Evolutionary conservation across 37 sponge, comb jelly and placozoan genomes (phyloP), one percentile per base, ranked within the genome.

Genomic region (Haliclona indistincta): DNA sequence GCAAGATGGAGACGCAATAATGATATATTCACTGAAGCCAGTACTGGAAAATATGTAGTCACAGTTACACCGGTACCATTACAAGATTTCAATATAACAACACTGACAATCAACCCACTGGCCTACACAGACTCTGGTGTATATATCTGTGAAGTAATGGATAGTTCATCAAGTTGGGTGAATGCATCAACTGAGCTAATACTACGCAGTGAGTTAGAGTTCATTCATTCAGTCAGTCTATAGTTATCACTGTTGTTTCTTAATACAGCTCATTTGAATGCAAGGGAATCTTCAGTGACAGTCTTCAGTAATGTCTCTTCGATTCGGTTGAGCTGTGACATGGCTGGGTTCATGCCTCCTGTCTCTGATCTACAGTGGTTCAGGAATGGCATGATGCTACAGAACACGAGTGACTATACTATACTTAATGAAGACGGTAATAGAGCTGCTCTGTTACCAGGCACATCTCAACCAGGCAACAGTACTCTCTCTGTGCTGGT

Each of bases 261-360:
- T 60, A 20, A 22, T 36, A 30, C 15, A 69, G 70, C 42, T n/a
- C 26, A 69, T 26, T 37, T 69, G 4, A 22, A 40, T 43, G 17
- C 70, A 43, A 25, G 5, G 38, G 49, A 61, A 55, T 36, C 34
- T 22, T 10, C 11, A 43, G 72, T 71, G 40, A 25, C 0, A 0
- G 15, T n/a, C 36, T 34, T 54, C 65, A 43, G 4, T 52, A 81
- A 38, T 51, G 38, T 2, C 34, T 51, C 43, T 49, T 55, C 40
- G 3, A 54, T 63, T 13, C 30, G 19, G 20, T 56, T 85, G 65
- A 43, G 44, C 26, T 85, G 85, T 78, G 79, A 72, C 26, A 78
- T 85, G 85, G 41, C 49, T 17, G 41, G 30, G 5, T 78, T 73
- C 73, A 63, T 85, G n/a, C 65, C 49, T 22, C 79, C 79, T 54